phyloP scores from a whole-genome alignment of 2,113 vertebrate species.

The Phylloscopus trochilus region DNA sequence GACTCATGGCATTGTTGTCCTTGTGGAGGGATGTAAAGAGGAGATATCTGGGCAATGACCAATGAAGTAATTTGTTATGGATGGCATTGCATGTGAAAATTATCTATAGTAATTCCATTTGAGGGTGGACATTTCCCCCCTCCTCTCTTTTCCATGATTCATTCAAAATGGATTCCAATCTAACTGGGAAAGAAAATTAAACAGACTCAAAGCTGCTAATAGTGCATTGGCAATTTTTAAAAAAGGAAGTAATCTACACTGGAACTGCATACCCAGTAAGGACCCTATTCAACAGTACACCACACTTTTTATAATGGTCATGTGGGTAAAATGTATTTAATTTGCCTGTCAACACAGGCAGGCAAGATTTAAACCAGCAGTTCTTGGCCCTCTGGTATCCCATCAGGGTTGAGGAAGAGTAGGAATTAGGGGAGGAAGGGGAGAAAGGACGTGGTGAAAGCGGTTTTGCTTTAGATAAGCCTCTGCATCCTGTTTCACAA shows the following conservation, averaged over 20 bases:
- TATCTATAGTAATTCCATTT: constrained; percentile 26
- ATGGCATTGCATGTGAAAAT: constrained; percentile 41
- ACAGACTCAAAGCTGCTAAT: neutral
- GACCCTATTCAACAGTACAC: neutral
- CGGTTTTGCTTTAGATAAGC: neutral
- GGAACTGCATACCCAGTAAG: neutral
- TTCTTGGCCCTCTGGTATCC: neutral
- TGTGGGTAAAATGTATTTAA: neutral
- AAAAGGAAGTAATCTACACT: neutral
- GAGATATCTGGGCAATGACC: neutral
- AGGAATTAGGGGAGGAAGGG: neutral
- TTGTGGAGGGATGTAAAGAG: neutral
- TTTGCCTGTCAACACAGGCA: neutral
- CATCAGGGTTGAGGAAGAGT: neutral
- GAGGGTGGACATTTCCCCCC: neutral
- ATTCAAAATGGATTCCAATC: constrained; percentile 16
- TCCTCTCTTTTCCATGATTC: neutral
- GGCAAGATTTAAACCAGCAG: neutral
- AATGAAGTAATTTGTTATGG: constrained; percentile 53
- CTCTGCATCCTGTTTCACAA: neutral
- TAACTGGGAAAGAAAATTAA: constrained; percentile 4
- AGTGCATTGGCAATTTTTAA: neutral
- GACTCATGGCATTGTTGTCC: neutral
- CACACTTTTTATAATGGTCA: neutral
- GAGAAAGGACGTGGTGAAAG: neutral